These are phyloP conservation scores for Spodoptera exigua DNA, from an alignment of 2,888 invertebrate species.

Conservation along the genomic window DNA sequence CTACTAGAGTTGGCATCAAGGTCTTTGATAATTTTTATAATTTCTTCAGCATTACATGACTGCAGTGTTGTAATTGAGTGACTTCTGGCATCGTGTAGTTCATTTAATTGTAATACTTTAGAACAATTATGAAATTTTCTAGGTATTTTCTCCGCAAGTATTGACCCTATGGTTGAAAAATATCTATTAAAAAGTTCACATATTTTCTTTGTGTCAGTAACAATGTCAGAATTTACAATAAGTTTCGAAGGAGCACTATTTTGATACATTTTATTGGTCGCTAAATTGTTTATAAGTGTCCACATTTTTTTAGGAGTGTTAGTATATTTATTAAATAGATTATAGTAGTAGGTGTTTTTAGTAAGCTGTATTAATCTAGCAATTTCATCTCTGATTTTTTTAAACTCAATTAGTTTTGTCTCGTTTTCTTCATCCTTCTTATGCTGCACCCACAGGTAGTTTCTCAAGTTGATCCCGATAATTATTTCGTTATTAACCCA, in stretches of 20 bases:
- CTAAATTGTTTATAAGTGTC: background rate
- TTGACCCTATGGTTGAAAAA: too few species aligned
- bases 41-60: too few species aligned
- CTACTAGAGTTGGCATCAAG: too few species aligned
- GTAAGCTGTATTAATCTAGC: background rate
- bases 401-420: background rate
- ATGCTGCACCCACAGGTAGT: constrained; percentile 2
- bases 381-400: background rate
- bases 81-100: too few species aligned
- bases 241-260: background rate
- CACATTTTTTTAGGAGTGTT: constrained; percentile 4
- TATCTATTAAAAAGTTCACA: too few species aligned
- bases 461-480: constrained; percentile 5
- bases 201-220: background rate
- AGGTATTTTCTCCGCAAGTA: too few species aligned
- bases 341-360: background rate
- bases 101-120: too few species aligned
- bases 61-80: too few species aligned
- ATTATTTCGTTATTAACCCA: constrained; percentile 1
- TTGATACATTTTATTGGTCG: background rate
- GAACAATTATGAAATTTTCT: too few species aligned
- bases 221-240: background rate
- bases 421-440: background rate
- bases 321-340: background rate
- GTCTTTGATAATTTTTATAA: too few species aligned